Base-by-base conservation (phyloP, 2,113 vertebrate species). In the Lanius collurio region DNA sequence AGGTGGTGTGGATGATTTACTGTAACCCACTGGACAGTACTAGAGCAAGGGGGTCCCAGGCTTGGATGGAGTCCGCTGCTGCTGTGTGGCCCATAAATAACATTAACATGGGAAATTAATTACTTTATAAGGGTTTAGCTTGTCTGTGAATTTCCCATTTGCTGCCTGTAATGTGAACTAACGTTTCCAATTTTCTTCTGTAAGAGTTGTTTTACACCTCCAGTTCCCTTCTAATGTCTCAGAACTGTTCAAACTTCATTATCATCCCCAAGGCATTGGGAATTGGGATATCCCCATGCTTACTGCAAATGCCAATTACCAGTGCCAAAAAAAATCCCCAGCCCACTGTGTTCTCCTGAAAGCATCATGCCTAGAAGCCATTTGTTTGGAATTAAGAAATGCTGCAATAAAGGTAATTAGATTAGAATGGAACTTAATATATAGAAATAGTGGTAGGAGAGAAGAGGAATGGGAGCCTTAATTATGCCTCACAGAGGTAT, bases 331-430 rank as follows among this genome's bases (percentile, higher is more conserved):
- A 74, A 22, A 20, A 11, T 33, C 16, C 30, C 62, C 46, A 63
- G 24, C 27, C 27, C n/a, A 27, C 44, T 89, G 52, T n/a, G 33
- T 15, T 91, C 62, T 57, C 63, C 81, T 79, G 84, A 69, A 93
- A 95, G 28, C 21, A 62, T 39, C 27, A 39, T 89, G 94, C 78
- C 81, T 83, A 35, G 63, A 53, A 95, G 74, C 23, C 22, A 3
- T 69, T 94, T 93, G 68, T 87, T 95, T 83, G 62, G 42, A 93
- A 82, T 50, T 57, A 93, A 73, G 46, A 83, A 95, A 89, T 80
- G 57, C 53, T 93, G 68, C 70, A 85, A 42, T 76, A 73, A 68
- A 19, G n/a, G 44, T 73, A 91, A 92, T 93, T 89, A 76, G 89
- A 87, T 85, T 87, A 87, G 53, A 76, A 79, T 79, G 74, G 41